These are phyloP conservation scores for Polymixis flavicincta DNA, from an alignment of 2,888 invertebrate genomes.

Conservation along the genomic window DNA sequence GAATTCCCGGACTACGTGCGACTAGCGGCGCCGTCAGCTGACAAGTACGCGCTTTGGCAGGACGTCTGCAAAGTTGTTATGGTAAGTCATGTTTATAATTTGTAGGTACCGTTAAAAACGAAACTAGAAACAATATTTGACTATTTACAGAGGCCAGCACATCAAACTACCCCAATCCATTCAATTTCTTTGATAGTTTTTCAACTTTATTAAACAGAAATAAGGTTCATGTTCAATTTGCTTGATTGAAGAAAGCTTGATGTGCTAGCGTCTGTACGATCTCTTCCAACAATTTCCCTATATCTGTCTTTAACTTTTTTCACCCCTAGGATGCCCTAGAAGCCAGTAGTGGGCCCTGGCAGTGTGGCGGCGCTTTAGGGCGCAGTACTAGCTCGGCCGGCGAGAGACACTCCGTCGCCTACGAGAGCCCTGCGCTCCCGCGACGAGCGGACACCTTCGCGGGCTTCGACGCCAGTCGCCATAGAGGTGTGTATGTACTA, in stretches of 20 bases:
- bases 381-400: slow-evolving; percentile 98
- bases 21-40: slow-evolving; percentile 94
- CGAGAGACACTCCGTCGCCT: slow-evolving; percentile 96
- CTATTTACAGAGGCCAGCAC: background rate
- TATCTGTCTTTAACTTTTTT: background rate
- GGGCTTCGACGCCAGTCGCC: slow-evolving; percentile 94
- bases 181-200: too few species aligned
- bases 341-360: slow-evolving; percentile 89
- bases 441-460: slow-evolving; percentile 99
- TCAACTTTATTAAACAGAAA: too few species aligned
- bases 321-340: slow-evolving; percentile 93
- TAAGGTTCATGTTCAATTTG: too few species aligned
- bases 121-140: background rate
- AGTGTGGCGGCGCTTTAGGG: slow-evolving; percentile 93
- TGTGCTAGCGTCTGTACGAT: background rate
- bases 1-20: slow-evolving; percentile 94
- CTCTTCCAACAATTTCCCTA: too few species aligned
- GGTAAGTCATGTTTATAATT: slow-evolving; percentile 79
- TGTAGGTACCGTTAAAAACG: background rate
- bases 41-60: slow-evolving; percentile 95
- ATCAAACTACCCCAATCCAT: too few species aligned
- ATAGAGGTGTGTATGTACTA: slow-evolving; percentile 72
- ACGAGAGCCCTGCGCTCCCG: slow-evolving; percentile 96
- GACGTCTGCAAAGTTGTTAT: slow-evolving; percentile 94
- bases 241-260: too few species aligned